Evolutionary conservation across 2,888 invertebrate species (phyloP), one percentile per base, ranked within the genome.

Genomic region (Torymus texanus): DNA sequence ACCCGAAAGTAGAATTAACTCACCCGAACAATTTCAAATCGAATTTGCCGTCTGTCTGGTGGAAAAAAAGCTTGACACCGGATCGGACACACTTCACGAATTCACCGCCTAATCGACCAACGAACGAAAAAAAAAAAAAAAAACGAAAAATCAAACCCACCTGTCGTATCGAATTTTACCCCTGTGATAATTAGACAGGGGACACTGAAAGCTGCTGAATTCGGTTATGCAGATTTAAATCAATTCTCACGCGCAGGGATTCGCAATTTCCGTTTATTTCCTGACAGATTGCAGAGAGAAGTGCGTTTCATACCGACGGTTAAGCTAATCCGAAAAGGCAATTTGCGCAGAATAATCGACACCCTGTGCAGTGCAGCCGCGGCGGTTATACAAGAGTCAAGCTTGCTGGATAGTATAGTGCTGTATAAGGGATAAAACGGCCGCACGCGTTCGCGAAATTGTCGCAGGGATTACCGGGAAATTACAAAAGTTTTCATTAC

Each of bases 251-350:
- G 41, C 70, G 56, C 41, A 4, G 75, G 53, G 68, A 71, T 71
- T 79, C 59, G 75, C 79, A 79, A 75, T 79, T 79, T 65, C 70
- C 79, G 75, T 65, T 75, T 65, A 59, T 75, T 65, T 65, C 79
- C 79, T 65, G 74, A 74, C 78, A 75, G 63, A 74, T 74, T 79
- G 78, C 66, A 59, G 73, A 16, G 18, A 13, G 11, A 13, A 16
- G 16, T n/a, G 73, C 75, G 63, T 58, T 67, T 58, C 77, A 61
- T 72, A 65, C 66, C 78, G 72, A 61, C 70, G 16, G 79, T 75
- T 70, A 70, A 79, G 70, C 63, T 79, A 75, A 79, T 79, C 79
- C 79, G 79, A 79, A 79, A 75, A 79, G 70, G 79, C 75, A 79
- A 79, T 79, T 79, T 75, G 75, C 59, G 75, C 70, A 29, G 68